phyloP scores from a whole-genome alignment of 2,113 vertebrate species.

The Catharus minimus region DNA sequence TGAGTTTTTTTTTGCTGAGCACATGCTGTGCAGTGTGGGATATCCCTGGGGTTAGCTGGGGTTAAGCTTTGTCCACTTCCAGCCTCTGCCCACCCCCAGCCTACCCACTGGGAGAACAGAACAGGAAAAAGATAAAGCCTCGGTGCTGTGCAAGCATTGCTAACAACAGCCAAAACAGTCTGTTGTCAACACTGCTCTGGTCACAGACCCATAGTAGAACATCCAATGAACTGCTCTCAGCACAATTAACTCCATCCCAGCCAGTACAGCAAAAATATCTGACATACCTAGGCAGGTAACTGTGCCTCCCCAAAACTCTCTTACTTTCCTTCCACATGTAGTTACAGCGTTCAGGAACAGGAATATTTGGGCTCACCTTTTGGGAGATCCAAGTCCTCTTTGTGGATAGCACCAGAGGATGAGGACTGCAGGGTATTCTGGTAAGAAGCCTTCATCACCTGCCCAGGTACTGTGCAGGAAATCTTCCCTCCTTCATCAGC shows the following conservation, averaged over 20 bases:
- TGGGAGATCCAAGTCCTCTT: neutral
- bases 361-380: neutral
- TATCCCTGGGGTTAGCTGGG: neutral
- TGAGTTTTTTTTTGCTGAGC: neutral
- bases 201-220: neutral
- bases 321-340: neutral
- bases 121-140: neutral
- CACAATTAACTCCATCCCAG: neutral
- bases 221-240: neutral
- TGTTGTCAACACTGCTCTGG: neutral
- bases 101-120: neutral
- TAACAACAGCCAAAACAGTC: neutral
- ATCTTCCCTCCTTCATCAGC: accelerated
- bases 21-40: neutral
- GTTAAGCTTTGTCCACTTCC: neutral
- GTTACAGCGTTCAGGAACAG: accelerated
- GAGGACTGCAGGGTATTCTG: neutral
- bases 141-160: neutral
- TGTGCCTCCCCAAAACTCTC: neutral
- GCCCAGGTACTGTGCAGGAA: neutral
- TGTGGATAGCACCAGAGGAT: neutral
- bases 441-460: neutral
- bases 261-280: neutral
- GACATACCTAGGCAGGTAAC: neutral
- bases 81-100: neutral